These are phyloP conservation scores for Diabrotica balteata DNA, from an alignment of 2,888 invertebrate genomes.

Conservation along the genomic window DNA sequence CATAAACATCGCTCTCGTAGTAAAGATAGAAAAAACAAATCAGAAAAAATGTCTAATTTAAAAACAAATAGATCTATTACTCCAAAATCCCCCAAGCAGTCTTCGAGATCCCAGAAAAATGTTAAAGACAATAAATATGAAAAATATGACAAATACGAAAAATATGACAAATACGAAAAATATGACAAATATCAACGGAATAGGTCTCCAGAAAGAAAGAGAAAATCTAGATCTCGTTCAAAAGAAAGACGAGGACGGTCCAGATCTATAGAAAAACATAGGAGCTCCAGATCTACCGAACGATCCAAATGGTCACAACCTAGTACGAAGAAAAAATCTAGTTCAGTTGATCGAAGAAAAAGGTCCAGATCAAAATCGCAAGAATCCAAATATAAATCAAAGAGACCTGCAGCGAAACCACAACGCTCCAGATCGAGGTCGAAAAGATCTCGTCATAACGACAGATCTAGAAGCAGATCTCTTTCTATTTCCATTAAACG, in stretches of 20 bases:
- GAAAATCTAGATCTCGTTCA: slow-evolving; percentile 26
- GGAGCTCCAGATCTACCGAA: slow-evolving; percentile 25
- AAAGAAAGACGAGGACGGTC: slow-evolving; percentile 15
- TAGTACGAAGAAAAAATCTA: slow-evolving; percentile 22
- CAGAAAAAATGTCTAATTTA: slow-evolving; percentile 21
- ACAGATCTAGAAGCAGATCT: slow-evolving; percentile 29
- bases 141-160: no score
- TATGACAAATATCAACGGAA: slow-evolving; percentile 35
- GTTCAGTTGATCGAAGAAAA: slow-evolving; percentile 6
- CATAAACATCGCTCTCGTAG: slow-evolving; percentile 28
- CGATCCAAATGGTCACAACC: slow-evolving; percentile 12
- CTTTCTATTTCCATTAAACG: slow-evolving; percentile 44
- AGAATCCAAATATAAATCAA: slow-evolving; percentile 22
- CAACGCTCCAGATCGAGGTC: slow-evolving; percentile 45
- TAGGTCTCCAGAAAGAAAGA: slow-evolving; percentile 30
- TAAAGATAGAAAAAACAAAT: slow-evolving; percentile 27
- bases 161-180: slow-evolving; percentile 8
- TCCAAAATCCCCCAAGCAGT: slow-evolving; percentile 27
- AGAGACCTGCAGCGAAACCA: slow-evolving; percentile 40
- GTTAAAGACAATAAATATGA: slow-evolving; percentile 10
- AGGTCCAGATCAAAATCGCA: slow-evolving; percentile 22
- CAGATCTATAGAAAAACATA: slow-evolving; percentile 16
- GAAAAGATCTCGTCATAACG: slow-evolving; percentile 40
- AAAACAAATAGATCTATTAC: slow-evolving; percentile 30
- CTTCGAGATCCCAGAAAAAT: slow-evolving; percentile 24